These are phyloP conservation scores for Etheostoma spectabile DNA, from an alignment of 2,113 vertebrate species.

Conservation along the genomic window DNA sequence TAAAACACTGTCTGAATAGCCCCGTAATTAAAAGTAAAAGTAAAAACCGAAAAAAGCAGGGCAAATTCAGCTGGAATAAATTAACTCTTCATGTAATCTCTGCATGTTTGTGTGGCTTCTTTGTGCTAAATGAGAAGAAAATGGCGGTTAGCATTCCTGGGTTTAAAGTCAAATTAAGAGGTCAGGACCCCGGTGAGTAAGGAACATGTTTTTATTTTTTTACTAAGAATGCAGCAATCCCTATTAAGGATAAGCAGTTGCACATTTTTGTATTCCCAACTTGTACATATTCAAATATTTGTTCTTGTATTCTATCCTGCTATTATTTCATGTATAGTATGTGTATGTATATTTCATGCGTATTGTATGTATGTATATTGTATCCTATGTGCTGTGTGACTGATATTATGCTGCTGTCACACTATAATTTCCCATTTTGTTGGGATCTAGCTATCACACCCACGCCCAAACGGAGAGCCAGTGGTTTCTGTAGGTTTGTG, in stretches of 20 bases:
- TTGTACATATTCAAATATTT: no score
- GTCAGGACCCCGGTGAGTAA: conserved; percentile 18
- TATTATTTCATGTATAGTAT: no score
- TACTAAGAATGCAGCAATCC: conserved; percentile 7
- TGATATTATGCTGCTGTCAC: no score
- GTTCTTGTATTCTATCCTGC: no score
- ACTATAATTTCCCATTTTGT: no score
- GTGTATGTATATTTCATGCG: no score
- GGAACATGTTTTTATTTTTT: background rate
- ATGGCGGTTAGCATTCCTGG: background rate
- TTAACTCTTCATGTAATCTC: background rate
- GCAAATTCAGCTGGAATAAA: background rate
- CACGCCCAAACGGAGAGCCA: conserved; percentile 19
- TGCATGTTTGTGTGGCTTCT: background rate
- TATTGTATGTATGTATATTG: no score
- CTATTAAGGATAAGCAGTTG: background rate
- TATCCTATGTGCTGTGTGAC: no score
- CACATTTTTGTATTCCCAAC: no score
- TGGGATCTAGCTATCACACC: background rate
- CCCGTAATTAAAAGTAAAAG: conserved; percentile 3
- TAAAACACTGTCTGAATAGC: background rate
- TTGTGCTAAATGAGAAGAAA: background rate
- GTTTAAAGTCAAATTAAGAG: background rate
- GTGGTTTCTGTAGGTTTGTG: conserved; percentile 27
- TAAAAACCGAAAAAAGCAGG: background rate